Percentiles rank a stretch among this genome's conserved stretches.
Evolutionary conservation across 53 echinoderm and acorn worm species (phyloP).

Genomic region (Stichopus horrens): DNA sequence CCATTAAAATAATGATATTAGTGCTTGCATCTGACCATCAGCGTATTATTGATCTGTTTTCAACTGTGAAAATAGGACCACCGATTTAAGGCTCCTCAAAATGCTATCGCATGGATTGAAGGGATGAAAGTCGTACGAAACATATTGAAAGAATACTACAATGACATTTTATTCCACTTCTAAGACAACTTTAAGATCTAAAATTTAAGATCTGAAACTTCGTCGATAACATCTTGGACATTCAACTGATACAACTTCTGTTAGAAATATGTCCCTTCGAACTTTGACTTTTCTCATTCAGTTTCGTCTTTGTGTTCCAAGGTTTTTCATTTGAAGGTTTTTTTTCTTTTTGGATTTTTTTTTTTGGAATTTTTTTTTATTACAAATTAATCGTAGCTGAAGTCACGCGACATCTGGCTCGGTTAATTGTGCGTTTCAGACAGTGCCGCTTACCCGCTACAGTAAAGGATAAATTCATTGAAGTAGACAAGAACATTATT

Average conservation of each 20-base stretch:
- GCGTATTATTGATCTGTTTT: too few relatives aligned
- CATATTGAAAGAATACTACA: too few relatives aligned
- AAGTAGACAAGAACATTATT: constrained; percentile 9
- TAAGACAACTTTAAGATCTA: too few relatives aligned
- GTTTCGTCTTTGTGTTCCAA: not conserved
- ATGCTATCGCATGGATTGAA: too few relatives aligned
- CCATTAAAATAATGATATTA: too few relatives aligned
- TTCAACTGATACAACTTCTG: not conserved
- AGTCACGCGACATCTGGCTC: constrained; percentile 6
- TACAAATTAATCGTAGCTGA: constrained; percentile 11
- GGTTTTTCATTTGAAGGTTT: not conserved
- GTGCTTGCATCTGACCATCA: too few relatives aligned
- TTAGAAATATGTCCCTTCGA: not conserved
- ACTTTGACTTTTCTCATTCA: not conserved
- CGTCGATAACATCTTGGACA: not conserved
- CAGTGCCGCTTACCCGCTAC: not conserved
- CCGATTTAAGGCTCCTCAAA: too few relatives aligned
- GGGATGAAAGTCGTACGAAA: too few relatives aligned
- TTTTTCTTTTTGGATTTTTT: too few relatives aligned
- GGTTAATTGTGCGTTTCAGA: constrained; percentile 6
- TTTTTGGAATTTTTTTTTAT: not conserved
- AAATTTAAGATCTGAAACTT: too few relatives aligned
- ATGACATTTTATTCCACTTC: too few relatives aligned
- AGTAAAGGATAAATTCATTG: not conserved
- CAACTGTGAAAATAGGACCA: too few relatives aligned